Evolutionary conservation across 1,140 invertebrate genomes (phyloP).

Genomic region (Gryon sp.): DNA sequence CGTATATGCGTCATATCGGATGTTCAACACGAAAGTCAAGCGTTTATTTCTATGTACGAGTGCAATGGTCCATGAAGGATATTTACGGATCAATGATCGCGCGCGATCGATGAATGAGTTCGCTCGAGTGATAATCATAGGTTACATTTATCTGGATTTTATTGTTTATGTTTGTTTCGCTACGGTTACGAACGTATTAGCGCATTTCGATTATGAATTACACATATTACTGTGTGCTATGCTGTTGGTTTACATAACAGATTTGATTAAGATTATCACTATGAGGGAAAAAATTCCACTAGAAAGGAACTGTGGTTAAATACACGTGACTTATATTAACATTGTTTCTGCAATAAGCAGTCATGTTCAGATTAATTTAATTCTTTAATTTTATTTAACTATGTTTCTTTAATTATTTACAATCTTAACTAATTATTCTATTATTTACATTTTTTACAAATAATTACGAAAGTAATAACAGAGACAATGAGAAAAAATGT

Average conservation of each 20-base stretch:
- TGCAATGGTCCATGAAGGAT: conserved; percentile 58
- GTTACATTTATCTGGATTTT: conserved; percentile 50
- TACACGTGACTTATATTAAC: conserved; percentile 14
- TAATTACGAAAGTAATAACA: no score
- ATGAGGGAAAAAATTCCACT: conserved; percentile 5
- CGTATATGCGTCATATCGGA: conserved; percentile 53
- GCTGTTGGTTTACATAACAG: conserved; percentile 24
- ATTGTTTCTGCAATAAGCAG: background rate
- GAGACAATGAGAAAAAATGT: no score
- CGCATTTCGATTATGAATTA: conserved; percentile 33
- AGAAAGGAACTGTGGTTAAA: conserved; percentile 2
- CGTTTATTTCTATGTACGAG: conserved; percentile 39
- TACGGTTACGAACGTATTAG: conserved; percentile 39
- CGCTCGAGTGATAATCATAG: conserved; percentile 40
- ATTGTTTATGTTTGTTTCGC: conserved; percentile 53
- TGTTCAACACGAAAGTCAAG: conserved; percentile 33
- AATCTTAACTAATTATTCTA: no score
- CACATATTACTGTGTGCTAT: conserved; percentile 17
- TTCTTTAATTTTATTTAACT: no score
- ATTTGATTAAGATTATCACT: conserved; percentile 29
- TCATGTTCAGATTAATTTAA: no score
- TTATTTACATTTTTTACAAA: conserved; percentile 1
- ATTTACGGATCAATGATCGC: conserved; percentile 60
- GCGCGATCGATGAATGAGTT: conserved; percentile 57
- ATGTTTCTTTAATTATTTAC: no score